Conservation (phyloP, 2,888 invertebrate species). For the Athetis lepigone region DNA sequence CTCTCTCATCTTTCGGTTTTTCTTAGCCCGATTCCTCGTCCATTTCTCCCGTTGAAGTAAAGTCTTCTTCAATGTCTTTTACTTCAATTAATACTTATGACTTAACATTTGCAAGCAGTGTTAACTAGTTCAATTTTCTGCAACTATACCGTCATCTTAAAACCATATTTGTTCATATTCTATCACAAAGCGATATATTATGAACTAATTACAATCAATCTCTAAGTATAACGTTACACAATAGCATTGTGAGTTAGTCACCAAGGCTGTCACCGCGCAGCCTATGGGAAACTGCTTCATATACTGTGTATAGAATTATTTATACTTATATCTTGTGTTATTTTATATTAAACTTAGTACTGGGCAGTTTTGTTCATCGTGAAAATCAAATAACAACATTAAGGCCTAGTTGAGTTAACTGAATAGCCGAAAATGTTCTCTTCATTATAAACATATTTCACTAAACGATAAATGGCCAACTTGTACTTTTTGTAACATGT, state of each 20-base stretch:
- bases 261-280: slow-evolving; percentile 49
- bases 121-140: slow-evolving; percentile 8
- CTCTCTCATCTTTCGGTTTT: neutral
- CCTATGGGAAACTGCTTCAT: slow-evolving; percentile 48
- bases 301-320: slow-evolving; percentile 28
- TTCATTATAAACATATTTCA: too few species aligned
- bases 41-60: too few species aligned
- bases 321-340: slow-evolving; percentile 16
- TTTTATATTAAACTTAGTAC: neutral
- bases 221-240: slow-evolving; percentile 55
- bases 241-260: slow-evolving; percentile 53
- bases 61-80: too few species aligned
- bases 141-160: neutral
- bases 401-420: too few species aligned
- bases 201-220: slow-evolving; percentile 59
- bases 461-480: too few species aligned
- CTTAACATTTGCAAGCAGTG: too few species aligned
- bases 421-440: too few species aligned
- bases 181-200: slow-evolving; percentile 53
- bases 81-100: too few species aligned
- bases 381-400: neutral
- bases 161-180: slow-evolving; percentile 19
- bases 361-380: neutral
- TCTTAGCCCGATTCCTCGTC: neutral
- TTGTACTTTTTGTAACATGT: too few species aligned